Base-by-base conservation (phyloP, 1,140 invertebrate species). In the Achatina immaculata region DNA sequence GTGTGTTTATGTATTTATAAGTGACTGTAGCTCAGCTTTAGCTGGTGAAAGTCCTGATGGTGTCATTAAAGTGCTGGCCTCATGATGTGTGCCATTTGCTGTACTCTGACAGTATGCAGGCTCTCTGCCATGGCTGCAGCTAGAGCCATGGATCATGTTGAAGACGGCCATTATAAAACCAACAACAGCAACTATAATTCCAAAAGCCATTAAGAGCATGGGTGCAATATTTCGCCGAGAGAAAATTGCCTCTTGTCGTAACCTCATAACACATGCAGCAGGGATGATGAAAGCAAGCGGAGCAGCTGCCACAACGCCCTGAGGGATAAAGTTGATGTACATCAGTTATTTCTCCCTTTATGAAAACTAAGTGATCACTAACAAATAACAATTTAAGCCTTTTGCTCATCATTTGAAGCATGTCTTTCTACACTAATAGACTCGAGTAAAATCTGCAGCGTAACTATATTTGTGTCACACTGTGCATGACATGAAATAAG, bases 231-330 rank as follows among this genome's bases (percentile, higher is more conserved):
- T 96, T 83, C 93, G 92, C 6, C 92, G 87, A 24, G 94, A 94
- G 36, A 95, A 89, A 0, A 95, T 83, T 62, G 93, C 92, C 34
- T 95, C 95, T 80, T 95, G 94, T 84, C 95, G 94, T 83, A 97
- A 92, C 88, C 94, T 94, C 81, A 97, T 93, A 85, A 96, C 96
- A 87, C 95, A 95, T 11, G 96, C 88, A 0, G 95, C 95, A 19
- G 96, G 96, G 55, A 97, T 92, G 81, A 97, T 94, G 90, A 95
- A 97, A 31, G 96, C 96, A 81, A 97, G 89, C 14, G 96, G 96
- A 79, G 96, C 95, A 16, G 96, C 96, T 9, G 95, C 95, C 42
- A 97, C 83, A 16, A 97, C 94, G 78, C 96, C 96, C 95, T 96
- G 87, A 45, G 88, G 85, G 51, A 77, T 78, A 80, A 84, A 79